Percentiles rank a stretch among this genome's conserved stretches.
phyloP scores from a whole-genome alignment of 2,113 vertebrate species.

The Shinisaurus crocodilurus region DNA sequence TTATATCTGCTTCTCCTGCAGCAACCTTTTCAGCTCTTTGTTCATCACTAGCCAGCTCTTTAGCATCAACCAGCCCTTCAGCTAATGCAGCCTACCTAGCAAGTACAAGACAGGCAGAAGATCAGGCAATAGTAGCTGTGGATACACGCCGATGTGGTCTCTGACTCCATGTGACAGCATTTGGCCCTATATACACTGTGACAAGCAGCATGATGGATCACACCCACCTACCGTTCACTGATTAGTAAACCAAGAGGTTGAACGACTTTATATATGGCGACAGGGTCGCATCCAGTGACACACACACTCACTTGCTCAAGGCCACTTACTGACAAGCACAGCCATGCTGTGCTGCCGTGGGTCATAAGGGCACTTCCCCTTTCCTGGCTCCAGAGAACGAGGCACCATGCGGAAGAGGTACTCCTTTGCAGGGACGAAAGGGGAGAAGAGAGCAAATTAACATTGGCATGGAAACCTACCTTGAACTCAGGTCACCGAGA shows the following conservation, averaged over 20 bases:
- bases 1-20: not conserved
- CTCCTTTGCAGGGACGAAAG: conserved; percentile 73
- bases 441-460: not conserved
- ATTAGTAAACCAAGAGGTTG: not conserved
- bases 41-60: not conserved
- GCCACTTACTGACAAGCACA: conserved; percentile 79
- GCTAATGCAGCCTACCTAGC: not conserved
- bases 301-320: not conserved
- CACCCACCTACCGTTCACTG: not conserved
- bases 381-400: conserved; percentile 82
- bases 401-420: conserved; percentile 85
- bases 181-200: not conserved
- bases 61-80: not conserved
- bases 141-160: not conserved
- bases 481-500: not conserved
- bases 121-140: not conserved
- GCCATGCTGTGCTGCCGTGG: conserved; percentile 83
- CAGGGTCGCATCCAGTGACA: not conserved
- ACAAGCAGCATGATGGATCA: not conserved
- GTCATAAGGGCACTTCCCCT: conserved; percentile 87
- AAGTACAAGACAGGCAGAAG: not conserved
- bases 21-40: not conserved
- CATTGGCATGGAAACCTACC: not conserved
- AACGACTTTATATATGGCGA: too few relatives aligned
- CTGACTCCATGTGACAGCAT: not conserved